Evolutionary conservation across 2,797 vertebrate species (phyloP).

Genomic region (Siniperca obscura): DNA sequence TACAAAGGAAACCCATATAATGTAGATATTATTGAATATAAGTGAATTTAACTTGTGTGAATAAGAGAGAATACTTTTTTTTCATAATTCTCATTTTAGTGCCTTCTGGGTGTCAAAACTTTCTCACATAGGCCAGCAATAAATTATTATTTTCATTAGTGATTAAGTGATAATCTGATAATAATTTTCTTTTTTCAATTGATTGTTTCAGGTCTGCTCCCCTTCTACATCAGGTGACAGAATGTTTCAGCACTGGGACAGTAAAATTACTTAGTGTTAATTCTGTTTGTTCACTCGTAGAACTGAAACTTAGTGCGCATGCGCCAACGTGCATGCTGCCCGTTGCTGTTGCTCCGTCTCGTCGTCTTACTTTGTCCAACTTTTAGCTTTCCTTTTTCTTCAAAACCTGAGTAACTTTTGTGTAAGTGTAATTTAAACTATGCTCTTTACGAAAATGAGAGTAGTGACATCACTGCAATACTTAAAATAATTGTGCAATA

Average conservation of each 20-base stretch:
- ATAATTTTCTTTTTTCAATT: background rate
- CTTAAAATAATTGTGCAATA: too few relatives aligned
- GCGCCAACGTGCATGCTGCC: too few relatives aligned
- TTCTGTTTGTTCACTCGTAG: background rate
- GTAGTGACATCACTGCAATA: too few relatives aligned
- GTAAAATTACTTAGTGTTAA: constrained; percentile 1
- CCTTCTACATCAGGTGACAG: background rate
- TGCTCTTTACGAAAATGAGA: too few relatives aligned
- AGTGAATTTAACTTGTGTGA: background rate
- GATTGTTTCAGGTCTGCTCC: too few relatives aligned
- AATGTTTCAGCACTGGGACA: constrained; percentile 1
- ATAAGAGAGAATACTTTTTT: background rate
- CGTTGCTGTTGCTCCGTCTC: too few relatives aligned
- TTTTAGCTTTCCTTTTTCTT: too few relatives aligned
- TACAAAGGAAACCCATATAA: background rate
- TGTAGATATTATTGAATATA: background rate
- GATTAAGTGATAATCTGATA: background rate
- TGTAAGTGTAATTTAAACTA: too few relatives aligned
- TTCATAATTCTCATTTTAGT: background rate
- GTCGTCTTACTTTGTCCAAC: too few relatives aligned
- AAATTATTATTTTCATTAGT: background rate
- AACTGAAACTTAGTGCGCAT: background rate
- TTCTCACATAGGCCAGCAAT: background rate
- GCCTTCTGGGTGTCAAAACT: background rate
- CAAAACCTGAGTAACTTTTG: too few relatives aligned